These are phyloP conservation scores for Tachuris rubrigastra DNA, from an alignment of 2,113 vertebrate genomes.

Conservation along the genomic window DNA sequence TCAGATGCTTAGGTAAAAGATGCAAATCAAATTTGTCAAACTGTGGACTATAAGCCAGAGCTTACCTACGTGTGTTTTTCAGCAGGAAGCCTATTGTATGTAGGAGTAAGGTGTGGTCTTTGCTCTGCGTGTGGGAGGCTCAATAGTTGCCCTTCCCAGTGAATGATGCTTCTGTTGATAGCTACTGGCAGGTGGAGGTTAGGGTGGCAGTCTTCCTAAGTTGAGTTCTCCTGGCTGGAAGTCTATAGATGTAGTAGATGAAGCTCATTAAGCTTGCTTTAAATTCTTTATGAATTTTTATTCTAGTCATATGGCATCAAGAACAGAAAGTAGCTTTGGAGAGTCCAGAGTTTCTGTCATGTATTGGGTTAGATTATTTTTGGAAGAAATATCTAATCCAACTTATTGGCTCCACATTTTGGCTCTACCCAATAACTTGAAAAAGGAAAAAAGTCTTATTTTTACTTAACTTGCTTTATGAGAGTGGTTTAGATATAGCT, in stretches of 20 bases:
- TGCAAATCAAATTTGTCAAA: neutral
- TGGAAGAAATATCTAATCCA: neutral
- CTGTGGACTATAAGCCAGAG: neutral
- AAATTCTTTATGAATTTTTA: neutral
- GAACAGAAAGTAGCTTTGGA: neutral
- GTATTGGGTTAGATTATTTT: neutral
- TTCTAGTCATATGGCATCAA: neutral
- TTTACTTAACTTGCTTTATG: neutral
- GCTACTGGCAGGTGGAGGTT: neutral
- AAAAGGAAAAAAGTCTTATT: neutral
- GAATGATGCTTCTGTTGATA: neutral
- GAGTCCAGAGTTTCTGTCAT: neutral
- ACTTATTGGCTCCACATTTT: neutral
- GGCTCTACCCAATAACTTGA: neutral
- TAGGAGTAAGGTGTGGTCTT: neutral
- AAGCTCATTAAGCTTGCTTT: neutral
- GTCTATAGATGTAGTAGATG: neutral
- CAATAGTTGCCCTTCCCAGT: neutral
- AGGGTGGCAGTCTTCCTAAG: neutral
- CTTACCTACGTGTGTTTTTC: neutral
- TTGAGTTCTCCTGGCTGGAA: neutral
- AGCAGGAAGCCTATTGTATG: neutral
- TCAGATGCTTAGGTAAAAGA: neutral
- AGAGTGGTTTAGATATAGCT: neutral
- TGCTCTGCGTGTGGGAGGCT: accelerated